Conservation (phyloP, 92 coral and sea anemone genomes). For the Micromussa lordhowensis region DNA sequence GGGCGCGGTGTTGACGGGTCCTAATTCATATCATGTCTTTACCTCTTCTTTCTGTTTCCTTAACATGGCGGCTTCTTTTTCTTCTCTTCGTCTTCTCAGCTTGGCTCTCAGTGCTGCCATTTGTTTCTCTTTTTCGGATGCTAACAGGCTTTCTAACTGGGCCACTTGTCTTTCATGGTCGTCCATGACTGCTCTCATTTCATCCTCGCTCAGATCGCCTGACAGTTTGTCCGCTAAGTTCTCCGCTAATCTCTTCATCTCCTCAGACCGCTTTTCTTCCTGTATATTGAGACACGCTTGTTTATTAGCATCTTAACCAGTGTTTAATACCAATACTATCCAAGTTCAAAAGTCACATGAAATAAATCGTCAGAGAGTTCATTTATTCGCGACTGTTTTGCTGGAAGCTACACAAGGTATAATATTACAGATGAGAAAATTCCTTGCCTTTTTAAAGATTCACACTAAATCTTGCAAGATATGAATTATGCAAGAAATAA, state of each 20-base stretch:
- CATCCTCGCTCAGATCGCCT: conserved; percentile 84
- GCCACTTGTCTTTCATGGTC: conserved; percentile 90
- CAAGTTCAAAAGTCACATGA: background rate
- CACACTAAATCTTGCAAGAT: too few species aligned
- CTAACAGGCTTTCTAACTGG: conserved; percentile 77
- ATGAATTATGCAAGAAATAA: too few species aligned
- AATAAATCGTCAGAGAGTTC: background rate
- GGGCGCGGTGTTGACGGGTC: too few species aligned
- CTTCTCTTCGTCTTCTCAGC: conserved; percentile 86
- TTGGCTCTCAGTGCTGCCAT: conserved; percentile 87
- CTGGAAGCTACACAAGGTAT: background rate
- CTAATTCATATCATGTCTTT: background rate
- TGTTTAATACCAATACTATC: background rate
- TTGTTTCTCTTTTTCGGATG: conserved; percentile 86
- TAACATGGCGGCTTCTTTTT: conserved; percentile 89
- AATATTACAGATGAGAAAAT: background rate
- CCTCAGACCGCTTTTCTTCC: conserved; percentile 83
- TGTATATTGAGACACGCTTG: conserved; percentile 6
- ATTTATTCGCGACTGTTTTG: background rate
- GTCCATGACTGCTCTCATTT: conserved; percentile 88
- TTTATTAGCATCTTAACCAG: background rate
- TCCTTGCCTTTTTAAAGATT: too few species aligned
- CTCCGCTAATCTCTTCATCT: conserved; percentile 79
- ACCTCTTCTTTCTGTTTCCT: conserved; percentile 94
- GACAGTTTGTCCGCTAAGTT: conserved; percentile 87